Conservation (phyloP, 2,113 vertebrate genomes). For the Sylvicapra grimmia region DNA sequence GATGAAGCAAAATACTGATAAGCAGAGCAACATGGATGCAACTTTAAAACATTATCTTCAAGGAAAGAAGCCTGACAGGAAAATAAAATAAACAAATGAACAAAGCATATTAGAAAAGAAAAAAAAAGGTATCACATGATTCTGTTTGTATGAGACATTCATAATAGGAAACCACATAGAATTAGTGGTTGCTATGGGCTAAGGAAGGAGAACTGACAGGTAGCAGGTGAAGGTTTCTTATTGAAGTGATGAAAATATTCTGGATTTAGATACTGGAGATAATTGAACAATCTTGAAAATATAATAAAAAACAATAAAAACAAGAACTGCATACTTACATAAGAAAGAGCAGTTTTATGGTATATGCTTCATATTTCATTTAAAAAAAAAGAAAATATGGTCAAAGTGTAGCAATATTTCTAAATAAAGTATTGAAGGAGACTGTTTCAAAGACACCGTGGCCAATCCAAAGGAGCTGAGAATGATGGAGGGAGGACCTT, state of each 20-base stretch:
- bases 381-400: neutral
- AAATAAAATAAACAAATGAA: no score
- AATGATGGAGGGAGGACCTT: no score
- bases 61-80: no score
- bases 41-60: no score
- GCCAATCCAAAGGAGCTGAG: neutral
- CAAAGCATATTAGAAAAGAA: no score
- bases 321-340: neutral
- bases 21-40: no score
- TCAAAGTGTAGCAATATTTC: neutral
- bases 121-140: no score
- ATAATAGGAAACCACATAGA: neutral
- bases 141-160: neutral
- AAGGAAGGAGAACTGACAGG: neutral
- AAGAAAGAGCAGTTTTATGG: neutral
- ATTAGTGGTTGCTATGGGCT: neutral
- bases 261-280: neutral
- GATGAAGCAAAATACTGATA: no score
- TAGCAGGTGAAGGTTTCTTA: neutral
- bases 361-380: neutral
- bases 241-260: neutral
- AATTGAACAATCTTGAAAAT: neutral
- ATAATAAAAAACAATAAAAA: neutral
- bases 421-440: neutral
- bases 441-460: neutral